Conservation (phyloP, 2,113 vertebrate genomes). For the Semicossyphus pulcher region DNA sequence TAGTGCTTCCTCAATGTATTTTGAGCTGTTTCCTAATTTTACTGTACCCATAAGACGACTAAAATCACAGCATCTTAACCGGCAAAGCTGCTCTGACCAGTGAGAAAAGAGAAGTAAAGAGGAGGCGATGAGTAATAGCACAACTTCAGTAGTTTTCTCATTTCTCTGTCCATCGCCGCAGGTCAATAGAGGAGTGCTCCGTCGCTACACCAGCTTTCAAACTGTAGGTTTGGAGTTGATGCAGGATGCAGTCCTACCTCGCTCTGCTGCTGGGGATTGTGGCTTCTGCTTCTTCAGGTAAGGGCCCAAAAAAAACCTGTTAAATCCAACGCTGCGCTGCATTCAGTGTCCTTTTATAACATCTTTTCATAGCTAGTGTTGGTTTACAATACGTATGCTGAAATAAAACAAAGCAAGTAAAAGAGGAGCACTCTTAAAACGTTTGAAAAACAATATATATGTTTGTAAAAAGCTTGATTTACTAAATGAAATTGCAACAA, state of each 20-base stretch:
- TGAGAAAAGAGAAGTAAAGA: constrained; percentile 66
- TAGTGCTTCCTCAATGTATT: background rate
- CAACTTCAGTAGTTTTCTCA: constrained; percentile 28
- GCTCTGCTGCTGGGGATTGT: constrained; percentile 72
- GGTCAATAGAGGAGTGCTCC: background rate
- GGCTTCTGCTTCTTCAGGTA: constrained; percentile 74
- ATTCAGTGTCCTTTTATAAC: background rate
- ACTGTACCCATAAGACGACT: background rate
- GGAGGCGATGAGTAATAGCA: constrained; percentile 29
- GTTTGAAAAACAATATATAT: background rate
- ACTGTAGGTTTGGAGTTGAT: constrained; percentile 56
- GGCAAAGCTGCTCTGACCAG: background rate
- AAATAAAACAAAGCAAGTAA: background rate
- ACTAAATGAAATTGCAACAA: background rate
- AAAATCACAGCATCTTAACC: background rate
- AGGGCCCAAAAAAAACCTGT: constrained; percentile 2
- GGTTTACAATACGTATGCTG: background rate
- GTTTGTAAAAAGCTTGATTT: no score
- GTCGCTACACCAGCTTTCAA: constrained; percentile 1
- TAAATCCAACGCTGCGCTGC: no score
- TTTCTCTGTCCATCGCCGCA: constrained; percentile 31
- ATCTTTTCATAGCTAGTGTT: background rate
- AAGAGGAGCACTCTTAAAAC: no score
- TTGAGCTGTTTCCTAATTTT: constrained; percentile 4
- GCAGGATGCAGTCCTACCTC: constrained; percentile 75